These are phyloP conservation scores for Tamandua tetradactyla DNA, from an alignment of 2,797 vertebrate genomes.

Conservation along the genomic window DNA sequence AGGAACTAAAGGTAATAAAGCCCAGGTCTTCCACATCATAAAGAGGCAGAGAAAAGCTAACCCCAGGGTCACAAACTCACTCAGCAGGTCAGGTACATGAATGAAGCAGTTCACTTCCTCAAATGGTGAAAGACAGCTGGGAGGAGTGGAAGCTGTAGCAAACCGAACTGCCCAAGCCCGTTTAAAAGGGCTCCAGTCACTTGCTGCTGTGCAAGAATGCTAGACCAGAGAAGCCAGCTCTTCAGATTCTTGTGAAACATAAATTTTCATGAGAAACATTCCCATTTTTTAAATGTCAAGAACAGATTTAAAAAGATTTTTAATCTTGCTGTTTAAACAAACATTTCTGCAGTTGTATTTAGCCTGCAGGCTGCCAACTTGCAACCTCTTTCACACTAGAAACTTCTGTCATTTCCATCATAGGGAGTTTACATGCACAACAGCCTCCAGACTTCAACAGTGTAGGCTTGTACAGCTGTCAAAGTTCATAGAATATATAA, in stretches of 20 bases:
- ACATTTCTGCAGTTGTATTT: background rate
- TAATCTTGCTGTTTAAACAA: background rate
- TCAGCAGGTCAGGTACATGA: background rate
- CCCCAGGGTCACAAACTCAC: background rate
- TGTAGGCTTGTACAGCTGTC: background rate
- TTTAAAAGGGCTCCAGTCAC: background rate
- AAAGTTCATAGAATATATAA: background rate
- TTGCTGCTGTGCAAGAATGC: background rate
- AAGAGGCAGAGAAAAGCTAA: background rate
- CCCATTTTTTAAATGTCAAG: constrained; percentile 48
- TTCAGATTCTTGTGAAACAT: constrained; percentile 13
- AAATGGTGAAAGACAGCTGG: rapidly evolving
- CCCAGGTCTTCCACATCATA: background rate
- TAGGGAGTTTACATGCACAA: background rate
- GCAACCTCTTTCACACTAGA: background rate
- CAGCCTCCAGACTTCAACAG: background rate
- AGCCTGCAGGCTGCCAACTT: background rate
- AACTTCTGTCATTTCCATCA: background rate
- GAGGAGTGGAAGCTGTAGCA: background rate
- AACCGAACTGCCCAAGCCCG: rapidly evolving
- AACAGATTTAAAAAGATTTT: background rate
- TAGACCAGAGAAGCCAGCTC: background rate
- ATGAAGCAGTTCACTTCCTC: background rate
- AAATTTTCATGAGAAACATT: constrained; percentile 50
- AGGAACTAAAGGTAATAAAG: background rate